phyloP scores from a whole-genome alignment of 1,140 invertebrate species.

The Drosophila teissieri region DNA sequence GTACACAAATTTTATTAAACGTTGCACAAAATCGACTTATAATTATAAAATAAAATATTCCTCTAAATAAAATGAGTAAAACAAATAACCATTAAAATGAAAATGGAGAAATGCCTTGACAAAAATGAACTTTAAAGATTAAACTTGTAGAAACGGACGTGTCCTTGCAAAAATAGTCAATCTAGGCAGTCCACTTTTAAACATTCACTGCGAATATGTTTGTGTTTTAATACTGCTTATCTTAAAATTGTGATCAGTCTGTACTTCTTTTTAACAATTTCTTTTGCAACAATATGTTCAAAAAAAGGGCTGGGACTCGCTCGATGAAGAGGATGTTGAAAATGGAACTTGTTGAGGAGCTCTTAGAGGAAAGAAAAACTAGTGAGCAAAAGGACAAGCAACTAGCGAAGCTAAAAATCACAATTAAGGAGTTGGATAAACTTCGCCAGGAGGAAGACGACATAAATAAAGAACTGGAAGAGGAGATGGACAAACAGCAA shows the following conservation, averaged over 20 bases:
- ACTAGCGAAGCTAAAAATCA: not conserved
- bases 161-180: not conserved
- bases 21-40: no score
- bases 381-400: not conserved
- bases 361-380: not conserved
- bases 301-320: not conserved
- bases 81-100: no score
- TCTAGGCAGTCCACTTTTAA: not conserved
- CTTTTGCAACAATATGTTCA: not conserved
- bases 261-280: not conserved
- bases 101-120: no score
- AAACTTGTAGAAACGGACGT: no score
- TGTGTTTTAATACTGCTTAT: not conserved
- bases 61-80: no score
- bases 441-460: not conserved
- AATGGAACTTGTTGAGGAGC: not conserved
- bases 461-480: not conserved
- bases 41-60: no score
- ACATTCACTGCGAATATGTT: not conserved
- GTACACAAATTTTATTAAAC: no score
- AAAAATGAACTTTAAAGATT: no score
- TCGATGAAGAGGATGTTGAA: not conserved
- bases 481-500: not conserved
- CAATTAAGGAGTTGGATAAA: not conserved
- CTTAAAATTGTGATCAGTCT: not conserved